Evolutionary conservation across 2,888 invertebrate species (phyloP).

Genomic region (Drosophila falleni): DNA sequence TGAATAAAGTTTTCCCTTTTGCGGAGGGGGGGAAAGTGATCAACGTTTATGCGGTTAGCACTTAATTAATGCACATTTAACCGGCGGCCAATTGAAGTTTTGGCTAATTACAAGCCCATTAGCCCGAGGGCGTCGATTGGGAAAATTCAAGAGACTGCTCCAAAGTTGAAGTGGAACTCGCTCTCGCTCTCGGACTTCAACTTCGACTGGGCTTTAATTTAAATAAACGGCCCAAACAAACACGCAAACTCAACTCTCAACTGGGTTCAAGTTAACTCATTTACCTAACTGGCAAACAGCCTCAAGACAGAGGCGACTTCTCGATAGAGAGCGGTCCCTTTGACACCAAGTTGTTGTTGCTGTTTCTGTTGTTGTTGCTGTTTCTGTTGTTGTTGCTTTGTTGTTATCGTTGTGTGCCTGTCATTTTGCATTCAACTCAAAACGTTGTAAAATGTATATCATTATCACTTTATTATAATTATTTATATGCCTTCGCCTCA

Average conservation of each 20-base stretch:
- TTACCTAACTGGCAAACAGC: slow-evolving; percentile 70
- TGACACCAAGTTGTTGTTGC: slow-evolving; percentile 35
- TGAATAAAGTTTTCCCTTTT: background rate
- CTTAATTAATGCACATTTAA: slow-evolving; percentile 73
- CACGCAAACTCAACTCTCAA: slow-evolving; percentile 57
- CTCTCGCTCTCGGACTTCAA: background rate
- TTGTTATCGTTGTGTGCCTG: slow-evolving; percentile 43
- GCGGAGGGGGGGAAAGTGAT: background rate
- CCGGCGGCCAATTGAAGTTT: slow-evolving; percentile 52
- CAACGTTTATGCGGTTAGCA: slow-evolving; percentile 54
- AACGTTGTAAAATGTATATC: slow-evolving; percentile 61
- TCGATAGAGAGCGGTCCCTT: slow-evolving; percentile 36
- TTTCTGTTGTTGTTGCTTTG: slow-evolving; percentile 15
- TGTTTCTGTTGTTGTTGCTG: background rate
- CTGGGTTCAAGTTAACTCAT: slow-evolving; percentile 51
- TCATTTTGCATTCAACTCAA: slow-evolving; percentile 69
- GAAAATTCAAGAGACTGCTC: slow-evolving; percentile 25
- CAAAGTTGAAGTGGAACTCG: slow-evolving; percentile 2
- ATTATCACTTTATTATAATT: slow-evolving; percentile 75
- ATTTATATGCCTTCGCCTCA: slow-evolving; percentile 28
- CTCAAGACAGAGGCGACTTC: slow-evolving; percentile 23
- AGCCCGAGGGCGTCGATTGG: slow-evolving; percentile 38
- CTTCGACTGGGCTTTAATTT: slow-evolving; percentile 21
- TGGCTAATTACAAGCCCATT: slow-evolving; percentile 66
- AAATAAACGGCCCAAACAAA: slow-evolving; percentile 48